Evolutionary conservation across 1,140 invertebrate species (phyloP), one percentile per base, ranked within the genome.

Genomic region (Diachasmimorpha longicaudata): DNA sequence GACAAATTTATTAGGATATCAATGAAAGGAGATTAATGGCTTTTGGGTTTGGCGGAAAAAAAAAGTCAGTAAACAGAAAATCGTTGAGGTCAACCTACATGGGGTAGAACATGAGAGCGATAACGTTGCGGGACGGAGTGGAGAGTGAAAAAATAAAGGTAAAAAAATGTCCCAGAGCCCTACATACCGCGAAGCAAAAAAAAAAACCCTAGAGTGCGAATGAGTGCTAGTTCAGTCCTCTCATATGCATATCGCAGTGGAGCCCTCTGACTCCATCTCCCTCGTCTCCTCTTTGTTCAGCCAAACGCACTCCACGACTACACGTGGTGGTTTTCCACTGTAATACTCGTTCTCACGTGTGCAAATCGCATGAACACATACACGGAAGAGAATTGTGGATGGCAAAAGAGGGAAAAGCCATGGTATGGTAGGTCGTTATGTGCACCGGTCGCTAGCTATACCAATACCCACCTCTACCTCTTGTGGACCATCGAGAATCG

Each of bases 361-460:
- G 55, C 8, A 77, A n/a, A 68, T 68, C 14, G 74, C 66, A 72
- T 76, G 71, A 77, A 68, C 23, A 37, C 36, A 68, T 16, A 39
- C 11, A 39, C 36, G 16, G 36, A 19, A 31, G 25, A 39, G 25
- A 68, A 76, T 25, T 55, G 69, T 16, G 55, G 44, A 67, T 25
- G 70, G 44, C 21, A 21, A 19, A 39, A 31, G 46, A 42, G 19
- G 48, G 46, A 37, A 52, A 72, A 39, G 23, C n/a, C 44, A 31
- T n/a, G 21, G 77, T 75, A 71, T 69, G 75, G 78, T 71, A 58
- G 82, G 83, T 88, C 87, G 86, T 88, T 87, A 87, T 81, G 83
- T 79, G 85, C 87, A 89, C 87, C 86, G 88, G 87, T 87, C 88
- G 88, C 87, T 87, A n/a, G 76, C 80, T 81, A 84, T 80, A 79